A percentile compares a stretch with the other conserved stretches of the same genome.
These are phyloP conservation scores for Sebastes glaucus DNA, from an alignment of 2,797 vertebrate species.

Conservation along the genomic window DNA sequence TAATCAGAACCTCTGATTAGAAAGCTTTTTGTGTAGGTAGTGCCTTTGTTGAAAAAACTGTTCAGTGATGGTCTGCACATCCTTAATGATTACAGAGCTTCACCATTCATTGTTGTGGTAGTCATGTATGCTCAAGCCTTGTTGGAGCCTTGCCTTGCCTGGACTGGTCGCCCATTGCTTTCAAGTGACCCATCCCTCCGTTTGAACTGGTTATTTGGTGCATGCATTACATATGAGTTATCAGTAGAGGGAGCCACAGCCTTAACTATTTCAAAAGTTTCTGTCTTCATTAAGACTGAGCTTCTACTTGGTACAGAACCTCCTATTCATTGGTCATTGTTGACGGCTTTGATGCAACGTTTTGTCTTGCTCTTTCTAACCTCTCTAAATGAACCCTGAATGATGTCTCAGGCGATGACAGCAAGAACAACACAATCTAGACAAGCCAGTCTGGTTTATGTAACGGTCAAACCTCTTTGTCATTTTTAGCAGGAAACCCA, in stretches of 20 bases:
- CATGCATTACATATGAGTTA: slow-evolving; percentile 24
- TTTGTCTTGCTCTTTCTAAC: background rate
- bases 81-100: background rate
- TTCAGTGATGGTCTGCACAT: background rate
- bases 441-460: background rate
- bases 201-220: background rate
- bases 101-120: background rate
- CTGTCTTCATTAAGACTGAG: background rate
- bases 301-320: background rate
- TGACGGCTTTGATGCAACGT: background rate
- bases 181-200: background rate
- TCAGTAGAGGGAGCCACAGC: slow-evolving; percentile 74
- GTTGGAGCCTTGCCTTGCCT: background rate
- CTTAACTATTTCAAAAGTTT: background rate
- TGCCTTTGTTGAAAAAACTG: background rate
- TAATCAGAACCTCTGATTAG: background rate
- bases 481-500: slow-evolving; percentile 54
- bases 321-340: background rate
- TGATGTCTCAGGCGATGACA: background rate
- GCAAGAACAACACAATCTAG: background rate
- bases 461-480: background rate
- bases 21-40: background rate
- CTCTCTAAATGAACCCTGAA: background rate
- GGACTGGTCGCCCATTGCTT: background rate
- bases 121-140: background rate